These are phyloP conservation scores for Drusus annulatus DNA, from an alignment of 1,140 invertebrate genomes.

Conservation along the genomic window DNA sequence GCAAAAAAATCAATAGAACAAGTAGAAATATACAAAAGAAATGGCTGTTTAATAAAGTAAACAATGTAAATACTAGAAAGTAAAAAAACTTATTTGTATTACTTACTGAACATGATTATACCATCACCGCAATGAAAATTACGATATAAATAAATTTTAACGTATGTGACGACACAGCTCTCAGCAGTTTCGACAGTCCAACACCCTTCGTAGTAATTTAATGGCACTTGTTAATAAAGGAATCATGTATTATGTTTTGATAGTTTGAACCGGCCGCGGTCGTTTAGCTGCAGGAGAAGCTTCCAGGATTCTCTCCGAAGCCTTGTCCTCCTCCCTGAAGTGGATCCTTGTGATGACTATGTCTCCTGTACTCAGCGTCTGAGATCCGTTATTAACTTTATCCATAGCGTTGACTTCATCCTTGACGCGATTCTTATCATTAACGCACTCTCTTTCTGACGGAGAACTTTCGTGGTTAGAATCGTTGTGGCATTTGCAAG, in stretches of 20 bases:
- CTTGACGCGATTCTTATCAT: constrained; percentile 18
- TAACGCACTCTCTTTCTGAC: constrained; percentile 62
- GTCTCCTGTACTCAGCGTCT: constrained; percentile 93
- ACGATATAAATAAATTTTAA: too few relatives aligned
- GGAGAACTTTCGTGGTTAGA: constrained; percentile 58
- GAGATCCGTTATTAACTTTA: constrained; percentile 70
- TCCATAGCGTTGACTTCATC: constrained; percentile 3
- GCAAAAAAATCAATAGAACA: not conserved
- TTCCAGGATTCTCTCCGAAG: constrained; percentile 71
- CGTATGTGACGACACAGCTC: not conserved
- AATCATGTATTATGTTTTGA: constrained; percentile 39
- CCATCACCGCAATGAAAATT: constrained; percentile 30
- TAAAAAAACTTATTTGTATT: constrained; percentile 19
- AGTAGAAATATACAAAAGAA: constrained; percentile 24
- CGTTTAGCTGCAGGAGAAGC: constrained; percentile 68
- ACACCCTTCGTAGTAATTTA: constrained; percentile 20
- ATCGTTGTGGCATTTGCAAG: constrained; percentile 72
- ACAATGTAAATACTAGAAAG: constrained; percentile 22
- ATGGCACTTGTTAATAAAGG: constrained; percentile 45
- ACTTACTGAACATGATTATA: constrained; percentile 38
- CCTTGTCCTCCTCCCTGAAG: constrained; percentile 80
- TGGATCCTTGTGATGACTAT: constrained; percentile 93
- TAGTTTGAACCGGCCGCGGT: constrained; percentile 43
- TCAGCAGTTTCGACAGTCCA: constrained; percentile 9
- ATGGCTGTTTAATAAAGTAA: constrained; percentile 18